phyloP scores from a whole-genome alignment of 1,140 invertebrate species.

The Zaprionus tsacasi region DNA sequence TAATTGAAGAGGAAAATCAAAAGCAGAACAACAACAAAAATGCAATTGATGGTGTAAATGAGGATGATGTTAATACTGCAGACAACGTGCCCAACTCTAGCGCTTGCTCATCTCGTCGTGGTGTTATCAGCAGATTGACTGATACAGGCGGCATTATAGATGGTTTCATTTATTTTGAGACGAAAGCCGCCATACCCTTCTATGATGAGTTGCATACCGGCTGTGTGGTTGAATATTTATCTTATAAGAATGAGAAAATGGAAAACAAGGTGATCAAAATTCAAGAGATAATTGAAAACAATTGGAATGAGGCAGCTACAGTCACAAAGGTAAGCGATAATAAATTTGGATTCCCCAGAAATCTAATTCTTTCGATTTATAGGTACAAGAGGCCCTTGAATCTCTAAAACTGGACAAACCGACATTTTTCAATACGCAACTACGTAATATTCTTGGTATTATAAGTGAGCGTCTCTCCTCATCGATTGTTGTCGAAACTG shows the following conservation, averaged over 20 bases:
- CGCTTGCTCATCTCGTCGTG: constrained; percentile 33
- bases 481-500: constrained; percentile 84
- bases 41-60: constrained; percentile 10
- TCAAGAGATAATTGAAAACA: constrained; percentile 41
- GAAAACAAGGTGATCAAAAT: constrained; percentile 56
- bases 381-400: constrained; percentile 28
- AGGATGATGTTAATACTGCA: not conserved
- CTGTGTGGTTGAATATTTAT: constrained; percentile 59
- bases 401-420: constrained; percentile 64
- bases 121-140: constrained; percentile 57
- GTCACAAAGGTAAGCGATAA: constrained; percentile 10
- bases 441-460: constrained; percentile 85
- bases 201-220: constrained; percentile 51
- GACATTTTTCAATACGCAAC: constrained; percentile 83
- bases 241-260: constrained; percentile 18
- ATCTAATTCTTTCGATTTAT: not conserved
- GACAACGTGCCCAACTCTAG: not conserved
- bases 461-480: constrained; percentile 85
- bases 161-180: constrained; percentile 45
- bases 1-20: constrained; percentile 8
- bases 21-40: not conserved
- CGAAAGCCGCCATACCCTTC: constrained; percentile 16
- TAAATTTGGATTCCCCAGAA: not conserved
- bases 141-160: constrained; percentile 52
- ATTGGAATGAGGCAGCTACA: constrained; percentile 48